A percentile compares a stretch with the other conserved stretches of the same genome.
Conservation (phyloP, 2,113 vertebrate genomes). For the Grammomys dolichurus region DNA sequence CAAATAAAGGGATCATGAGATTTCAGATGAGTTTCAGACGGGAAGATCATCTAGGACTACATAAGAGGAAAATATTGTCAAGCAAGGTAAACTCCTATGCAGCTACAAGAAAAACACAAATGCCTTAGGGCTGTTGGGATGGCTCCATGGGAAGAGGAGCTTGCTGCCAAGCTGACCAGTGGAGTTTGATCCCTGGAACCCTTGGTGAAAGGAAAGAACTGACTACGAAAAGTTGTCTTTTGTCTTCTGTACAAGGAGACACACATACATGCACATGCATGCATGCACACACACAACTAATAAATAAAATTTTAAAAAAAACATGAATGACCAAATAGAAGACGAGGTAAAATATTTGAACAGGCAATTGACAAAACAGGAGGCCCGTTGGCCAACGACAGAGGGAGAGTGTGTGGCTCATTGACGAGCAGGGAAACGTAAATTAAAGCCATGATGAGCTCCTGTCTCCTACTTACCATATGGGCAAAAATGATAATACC, state of each 20-base stretch:
- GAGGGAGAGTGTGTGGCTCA: background rate
- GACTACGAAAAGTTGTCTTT: background rate
- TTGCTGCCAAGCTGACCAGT: background rate
- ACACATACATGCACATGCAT: background rate
- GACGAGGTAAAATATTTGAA: constrained; percentile 2
- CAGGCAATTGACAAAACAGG: background rate
- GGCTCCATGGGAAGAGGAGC: background rate
- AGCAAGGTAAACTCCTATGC: background rate
- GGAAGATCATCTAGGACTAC: background rate
- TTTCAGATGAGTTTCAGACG: background rate
- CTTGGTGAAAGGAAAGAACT: background rate
- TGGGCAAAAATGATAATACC: background rate
- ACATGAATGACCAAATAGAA: background rate
- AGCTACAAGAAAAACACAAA: background rate
- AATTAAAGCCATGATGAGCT: background rate
- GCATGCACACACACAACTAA: background rate
- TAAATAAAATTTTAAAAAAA: background rate
- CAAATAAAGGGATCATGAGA: background rate
- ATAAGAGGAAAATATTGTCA: background rate
- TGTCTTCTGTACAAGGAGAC: background rate
- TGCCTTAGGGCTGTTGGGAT: background rate
- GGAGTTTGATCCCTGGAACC: background rate
- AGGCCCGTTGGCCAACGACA: background rate
- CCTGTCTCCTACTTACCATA: background rate
- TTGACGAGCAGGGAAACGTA: background rate